Evolutionary conservation across 1,140 invertebrate species (phyloP).

Genomic region (Asobara japonica): DNA sequence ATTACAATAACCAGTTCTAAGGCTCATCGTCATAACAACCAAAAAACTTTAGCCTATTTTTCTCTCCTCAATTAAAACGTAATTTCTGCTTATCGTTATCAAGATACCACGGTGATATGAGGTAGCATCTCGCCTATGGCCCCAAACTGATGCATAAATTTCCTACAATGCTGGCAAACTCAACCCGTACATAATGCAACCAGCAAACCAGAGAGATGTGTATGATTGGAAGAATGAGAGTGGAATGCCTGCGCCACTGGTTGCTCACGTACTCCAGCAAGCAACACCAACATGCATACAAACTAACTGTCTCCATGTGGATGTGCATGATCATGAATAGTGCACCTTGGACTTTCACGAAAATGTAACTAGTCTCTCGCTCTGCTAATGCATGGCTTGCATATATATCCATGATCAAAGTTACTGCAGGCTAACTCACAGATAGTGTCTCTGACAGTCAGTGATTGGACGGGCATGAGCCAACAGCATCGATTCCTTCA

Average conservation of each 20-base stretch:
- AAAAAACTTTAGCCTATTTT: too few relatives aligned
- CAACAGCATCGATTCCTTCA: not conserved
- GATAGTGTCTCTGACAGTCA: not conserved
- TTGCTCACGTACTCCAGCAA: not conserved
- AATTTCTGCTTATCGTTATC: not conserved
- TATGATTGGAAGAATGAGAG: not conserved
- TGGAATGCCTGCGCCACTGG: constrained; percentile 7
- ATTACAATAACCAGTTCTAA: too few relatives aligned
- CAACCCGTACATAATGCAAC: not conserved
- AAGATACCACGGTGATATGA: not conserved
- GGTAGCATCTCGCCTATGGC: not conserved
- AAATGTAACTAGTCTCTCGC: not conserved
- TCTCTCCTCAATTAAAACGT: not conserved
- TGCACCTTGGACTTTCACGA: constrained; percentile 9
- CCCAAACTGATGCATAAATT: not conserved
- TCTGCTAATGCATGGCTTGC: not conserved
- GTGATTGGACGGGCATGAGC: not conserved
- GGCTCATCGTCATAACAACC: too few relatives aligned
- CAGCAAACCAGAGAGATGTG: not conserved
- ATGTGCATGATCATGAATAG: not conserved
- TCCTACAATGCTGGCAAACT: not conserved
- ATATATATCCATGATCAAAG: not conserved
- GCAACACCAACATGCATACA: constrained; percentile 1
- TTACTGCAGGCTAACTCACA: not conserved
- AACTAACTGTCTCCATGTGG: not conserved